Evolutionary conservation across 2,888 invertebrate species (phyloP).

Genomic region (Pogonocherus hispidulus): DNA sequence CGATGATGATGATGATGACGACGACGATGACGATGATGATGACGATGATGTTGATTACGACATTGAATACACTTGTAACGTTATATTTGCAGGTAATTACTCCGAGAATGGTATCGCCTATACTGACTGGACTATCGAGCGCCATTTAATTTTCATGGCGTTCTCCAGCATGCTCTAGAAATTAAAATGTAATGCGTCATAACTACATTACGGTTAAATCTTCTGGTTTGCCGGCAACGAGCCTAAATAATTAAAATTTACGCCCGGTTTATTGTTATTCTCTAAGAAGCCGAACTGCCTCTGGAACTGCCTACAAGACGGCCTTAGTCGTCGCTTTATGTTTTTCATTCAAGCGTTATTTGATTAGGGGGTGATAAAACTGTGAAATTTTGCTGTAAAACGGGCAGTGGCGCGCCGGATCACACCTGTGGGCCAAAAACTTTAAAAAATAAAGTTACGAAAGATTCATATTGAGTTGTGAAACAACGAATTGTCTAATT

Average conservation of each 20-base stretch:
- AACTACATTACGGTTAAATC: conserved; percentile 65
- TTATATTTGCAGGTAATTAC: too few relatives aligned
- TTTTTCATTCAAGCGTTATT: conserved; percentile 31
- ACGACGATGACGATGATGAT: too few relatives aligned
- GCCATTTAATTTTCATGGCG: conserved; percentile 69
- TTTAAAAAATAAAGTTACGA: too few relatives aligned
- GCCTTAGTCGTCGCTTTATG: conserved; percentile 24
- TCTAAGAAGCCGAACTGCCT: conserved; percentile 39
- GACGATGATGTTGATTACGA: too few relatives aligned
- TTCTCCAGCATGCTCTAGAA: conserved; percentile 57
- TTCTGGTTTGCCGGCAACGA: conserved; percentile 50
- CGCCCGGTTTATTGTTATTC: conserved; percentile 49
- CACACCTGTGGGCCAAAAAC: not conserved
- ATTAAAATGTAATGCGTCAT: conserved; percentile 67
- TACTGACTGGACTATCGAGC: not conserved
- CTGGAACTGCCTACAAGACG: conserved; percentile 24
- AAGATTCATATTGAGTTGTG: not conserved
- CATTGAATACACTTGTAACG: too few relatives aligned
- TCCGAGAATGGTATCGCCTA: too few relatives aligned
- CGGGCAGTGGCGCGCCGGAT: conserved; percentile 1
- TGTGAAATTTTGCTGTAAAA: conserved; percentile 20
- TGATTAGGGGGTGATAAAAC: conserved; percentile 29
- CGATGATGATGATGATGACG: too few relatives aligned
- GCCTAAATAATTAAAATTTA: conserved; percentile 62
- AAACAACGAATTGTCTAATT: too few relatives aligned